Conservation (phyloP, 1,140 invertebrate genomes). For the Magallana ariakensis region DNA sequence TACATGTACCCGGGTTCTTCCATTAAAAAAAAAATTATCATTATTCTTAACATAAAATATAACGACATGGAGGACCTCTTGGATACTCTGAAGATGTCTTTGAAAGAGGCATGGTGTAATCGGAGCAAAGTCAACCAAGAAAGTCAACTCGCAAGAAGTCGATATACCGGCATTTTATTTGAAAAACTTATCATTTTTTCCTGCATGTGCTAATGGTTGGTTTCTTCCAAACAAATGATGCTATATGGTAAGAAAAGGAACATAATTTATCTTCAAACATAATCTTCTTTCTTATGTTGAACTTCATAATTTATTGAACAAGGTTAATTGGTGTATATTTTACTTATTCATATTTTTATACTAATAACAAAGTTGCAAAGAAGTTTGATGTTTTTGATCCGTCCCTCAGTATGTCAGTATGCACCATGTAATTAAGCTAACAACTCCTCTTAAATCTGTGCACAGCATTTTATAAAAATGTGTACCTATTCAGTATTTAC, state of each 20-base stretch:
- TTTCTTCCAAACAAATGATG: neutral
- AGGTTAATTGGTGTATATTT: too few relatives aligned
- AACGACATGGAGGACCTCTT: neutral
- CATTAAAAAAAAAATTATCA: too few relatives aligned
- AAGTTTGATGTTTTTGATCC: too few relatives aligned
- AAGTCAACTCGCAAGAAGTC: neutral
- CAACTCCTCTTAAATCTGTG: too few relatives aligned
- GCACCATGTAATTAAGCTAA: too few relatives aligned
- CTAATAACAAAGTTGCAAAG: too few relatives aligned
- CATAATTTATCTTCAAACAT: too few relatives aligned
- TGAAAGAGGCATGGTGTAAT: conserved; percentile 17
- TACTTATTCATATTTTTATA: too few relatives aligned
- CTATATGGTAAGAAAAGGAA: neutral
- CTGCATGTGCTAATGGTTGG: neutral
- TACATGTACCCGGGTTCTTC: too few relatives aligned
- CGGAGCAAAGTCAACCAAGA: conserved; percentile 12
- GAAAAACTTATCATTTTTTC: neutral
- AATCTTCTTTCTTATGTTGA: neutral
- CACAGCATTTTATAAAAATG: too few relatives aligned
- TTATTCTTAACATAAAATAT: neutral
- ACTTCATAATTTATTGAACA: neutral
- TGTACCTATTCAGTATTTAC: too few relatives aligned
- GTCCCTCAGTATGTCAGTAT: too few relatives aligned
- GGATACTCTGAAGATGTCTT: conserved; percentile 29
- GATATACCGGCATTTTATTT: neutral